These are phyloP conservation scores for Hoplodrina blanda DNA, from an alignment of 2,888 invertebrate species.

Conservation along the genomic window DNA sequence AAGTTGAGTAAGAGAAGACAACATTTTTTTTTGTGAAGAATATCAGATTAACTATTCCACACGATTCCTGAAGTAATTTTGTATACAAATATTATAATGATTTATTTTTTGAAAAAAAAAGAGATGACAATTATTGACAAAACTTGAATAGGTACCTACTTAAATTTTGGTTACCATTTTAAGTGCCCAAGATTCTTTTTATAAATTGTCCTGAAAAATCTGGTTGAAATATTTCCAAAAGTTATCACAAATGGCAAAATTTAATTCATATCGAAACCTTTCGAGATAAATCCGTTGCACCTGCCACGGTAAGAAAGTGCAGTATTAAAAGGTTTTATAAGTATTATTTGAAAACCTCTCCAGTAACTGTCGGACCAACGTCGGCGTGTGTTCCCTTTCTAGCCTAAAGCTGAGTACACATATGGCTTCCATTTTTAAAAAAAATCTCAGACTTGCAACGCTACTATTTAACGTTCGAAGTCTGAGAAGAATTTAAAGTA, in stretches of 20 bases:
- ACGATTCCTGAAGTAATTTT: no score
- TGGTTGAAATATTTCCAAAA: conserved; percentile 8
- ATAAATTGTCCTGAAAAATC: neutral
- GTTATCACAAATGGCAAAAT: conserved; percentile 11
- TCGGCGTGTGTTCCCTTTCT: conserved; percentile 46
- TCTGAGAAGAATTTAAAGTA: no score
- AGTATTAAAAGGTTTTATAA: conserved; percentile 69
- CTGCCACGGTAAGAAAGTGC: conserved; percentile 60
- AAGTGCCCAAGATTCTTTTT: neutral
- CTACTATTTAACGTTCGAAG: neutral
- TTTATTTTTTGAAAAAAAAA: no score
- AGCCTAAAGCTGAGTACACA: conserved; percentile 51
- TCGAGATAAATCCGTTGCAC: conserved; percentile 63
- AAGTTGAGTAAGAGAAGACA: no score
- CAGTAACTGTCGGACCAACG: conserved; percentile 55
- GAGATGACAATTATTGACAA: no score
- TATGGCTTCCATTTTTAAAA: conserved; percentile 2
- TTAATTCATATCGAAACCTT: conserved; percentile 51
- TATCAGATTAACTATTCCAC: no score
- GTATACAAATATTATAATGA: no score
- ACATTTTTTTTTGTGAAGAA: no score
- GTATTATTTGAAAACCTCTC: conserved; percentile 68
- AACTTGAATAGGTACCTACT: no score
- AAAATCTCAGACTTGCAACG: neutral
- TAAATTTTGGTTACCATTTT: no score